phyloP scores from a whole-genome alignment of 2,113 vertebrate genomes.

The Donacobius atricapilla region DNA sequence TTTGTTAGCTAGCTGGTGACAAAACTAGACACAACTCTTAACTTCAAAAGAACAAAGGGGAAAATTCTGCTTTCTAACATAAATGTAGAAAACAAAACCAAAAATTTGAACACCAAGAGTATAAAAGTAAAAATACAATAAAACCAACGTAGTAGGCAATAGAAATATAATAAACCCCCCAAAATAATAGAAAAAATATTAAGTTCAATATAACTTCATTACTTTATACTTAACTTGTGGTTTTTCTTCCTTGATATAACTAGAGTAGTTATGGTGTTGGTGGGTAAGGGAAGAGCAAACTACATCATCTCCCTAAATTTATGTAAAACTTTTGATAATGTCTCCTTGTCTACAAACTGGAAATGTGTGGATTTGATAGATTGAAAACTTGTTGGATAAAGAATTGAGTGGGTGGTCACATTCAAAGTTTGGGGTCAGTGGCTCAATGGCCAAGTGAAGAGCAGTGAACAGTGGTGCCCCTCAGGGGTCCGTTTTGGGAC shows the following conservation, averaged over 20 bases:
- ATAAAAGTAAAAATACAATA: background rate
- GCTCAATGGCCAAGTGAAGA: background rate
- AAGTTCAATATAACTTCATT: background rate
- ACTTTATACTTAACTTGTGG: background rate
- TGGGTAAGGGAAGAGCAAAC: background rate
- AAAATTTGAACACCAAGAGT: background rate
- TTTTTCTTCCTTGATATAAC: background rate
- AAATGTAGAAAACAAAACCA: background rate
- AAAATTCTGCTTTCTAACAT: background rate
- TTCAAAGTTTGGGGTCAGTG: background rate
- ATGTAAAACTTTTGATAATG: background rate
- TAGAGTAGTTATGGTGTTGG: rapidly evolving
- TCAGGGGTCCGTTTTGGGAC: rapidly evolving
- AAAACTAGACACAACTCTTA: background rate
- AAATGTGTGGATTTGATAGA: background rate
- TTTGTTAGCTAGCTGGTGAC: background rate
- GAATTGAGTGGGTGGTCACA: background rate
- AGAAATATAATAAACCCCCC: background rate
- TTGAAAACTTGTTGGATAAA: background rate
- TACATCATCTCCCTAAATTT: background rate
- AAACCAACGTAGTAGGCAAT: background rate
- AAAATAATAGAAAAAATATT: background rate
- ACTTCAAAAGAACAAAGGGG: background rate
- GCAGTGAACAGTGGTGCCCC: background rate
- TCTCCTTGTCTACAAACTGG: background rate